Evolutionary conservation across 2,113 vertebrate genomes (phyloP).

Genomic region (Leiothrix lutea): DNA sequence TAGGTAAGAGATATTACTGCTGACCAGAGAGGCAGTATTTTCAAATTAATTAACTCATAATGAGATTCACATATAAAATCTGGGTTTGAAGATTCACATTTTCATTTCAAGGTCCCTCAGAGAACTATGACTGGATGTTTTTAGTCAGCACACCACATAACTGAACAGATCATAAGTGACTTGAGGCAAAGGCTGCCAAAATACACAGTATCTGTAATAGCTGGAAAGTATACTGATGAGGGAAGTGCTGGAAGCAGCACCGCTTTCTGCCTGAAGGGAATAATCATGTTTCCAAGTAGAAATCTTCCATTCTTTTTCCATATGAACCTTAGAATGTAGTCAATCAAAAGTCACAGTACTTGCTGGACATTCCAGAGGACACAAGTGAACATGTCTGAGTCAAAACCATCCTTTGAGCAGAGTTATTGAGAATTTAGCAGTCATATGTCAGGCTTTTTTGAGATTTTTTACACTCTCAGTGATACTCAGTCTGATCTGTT

Average conservation of each 20-base stretch:
- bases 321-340: fast-evolving
- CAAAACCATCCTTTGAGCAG: background rate
- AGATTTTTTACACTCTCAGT: background rate
- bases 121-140: background rate
- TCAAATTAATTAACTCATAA: background rate
- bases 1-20: background rate
- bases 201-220: background rate
- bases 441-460: background rate
- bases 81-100: background rate
- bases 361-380: fast-evolving
- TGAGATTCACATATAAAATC: background rate
- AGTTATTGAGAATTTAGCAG: background rate
- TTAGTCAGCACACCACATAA: background rate
- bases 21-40: background rate
- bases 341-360: background rate
- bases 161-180: background rate
- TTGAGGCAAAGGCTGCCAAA: background rate
- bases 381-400: background rate
- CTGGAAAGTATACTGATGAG: background rate
- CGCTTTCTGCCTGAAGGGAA: fast-evolving
- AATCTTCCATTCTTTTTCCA: background rate
- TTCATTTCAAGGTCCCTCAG: background rate
- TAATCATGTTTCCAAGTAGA: background rate
- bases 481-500: background rate
- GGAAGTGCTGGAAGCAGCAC: background rate